These are phyloP conservation scores for Phaedon cochleariae DNA, from an alignment of 2,888 invertebrate genomes.

Conservation along the genomic window DNA sequence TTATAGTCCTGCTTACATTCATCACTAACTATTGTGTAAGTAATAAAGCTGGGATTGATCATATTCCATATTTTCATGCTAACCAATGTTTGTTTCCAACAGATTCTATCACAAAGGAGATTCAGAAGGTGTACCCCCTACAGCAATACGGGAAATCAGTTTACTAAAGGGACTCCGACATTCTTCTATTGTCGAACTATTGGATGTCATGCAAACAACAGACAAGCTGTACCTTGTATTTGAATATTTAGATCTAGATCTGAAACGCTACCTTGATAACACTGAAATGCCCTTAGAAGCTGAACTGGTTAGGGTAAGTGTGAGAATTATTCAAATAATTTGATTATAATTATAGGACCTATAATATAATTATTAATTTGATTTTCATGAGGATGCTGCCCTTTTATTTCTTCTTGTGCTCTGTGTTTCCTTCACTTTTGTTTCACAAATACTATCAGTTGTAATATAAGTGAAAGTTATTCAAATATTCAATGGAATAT, in stretches of 20 bases:
- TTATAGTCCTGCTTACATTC: conserved; percentile 62
- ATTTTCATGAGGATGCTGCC: too few species aligned
- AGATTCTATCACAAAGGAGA: conserved; percentile 71
- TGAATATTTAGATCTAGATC: conserved; percentile 92
- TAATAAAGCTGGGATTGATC: conserved; percentile 17
- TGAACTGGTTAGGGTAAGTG: conserved; percentile 73
- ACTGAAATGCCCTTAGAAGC: conserved; percentile 70
- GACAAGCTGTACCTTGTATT: conserved; percentile 91
- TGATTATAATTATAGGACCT: background rate
- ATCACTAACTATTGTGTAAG: conserved; percentile 44
- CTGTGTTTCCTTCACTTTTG: too few species aligned
- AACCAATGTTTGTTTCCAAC: conserved; percentile 32
- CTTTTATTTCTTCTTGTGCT: too few species aligned
- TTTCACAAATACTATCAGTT: too few species aligned
- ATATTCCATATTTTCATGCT: background rate
- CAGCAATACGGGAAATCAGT: conserved; percentile 95
- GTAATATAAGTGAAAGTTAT: too few species aligned
- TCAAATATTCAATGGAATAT: too few species aligned
- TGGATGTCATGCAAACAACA: conserved; percentile 88
- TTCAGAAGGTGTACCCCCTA: conserved; percentile 96
- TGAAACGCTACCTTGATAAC: conserved; percentile 87
- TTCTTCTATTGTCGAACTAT: conserved; percentile 87
- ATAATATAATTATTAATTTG: too few species aligned
- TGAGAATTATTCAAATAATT: background rate
- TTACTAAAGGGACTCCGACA: conserved; percentile 90